phyloP scores from a whole-genome alignment of 2,797 vertebrate genomes.

The Darevskia nairensis region DNA sequence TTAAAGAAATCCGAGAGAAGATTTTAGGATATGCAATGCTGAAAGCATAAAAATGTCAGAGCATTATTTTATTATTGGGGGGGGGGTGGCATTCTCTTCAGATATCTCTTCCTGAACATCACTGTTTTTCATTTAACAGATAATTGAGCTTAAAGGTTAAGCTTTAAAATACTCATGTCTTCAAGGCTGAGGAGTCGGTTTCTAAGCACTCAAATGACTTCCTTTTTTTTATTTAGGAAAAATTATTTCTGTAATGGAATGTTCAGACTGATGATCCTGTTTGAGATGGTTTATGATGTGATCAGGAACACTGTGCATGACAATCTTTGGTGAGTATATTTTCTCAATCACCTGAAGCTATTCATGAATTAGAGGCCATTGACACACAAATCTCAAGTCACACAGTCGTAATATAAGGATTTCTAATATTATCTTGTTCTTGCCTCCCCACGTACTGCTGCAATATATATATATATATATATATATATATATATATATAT shows the following conservation, averaged over 20 bases:
- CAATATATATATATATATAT: background rate
- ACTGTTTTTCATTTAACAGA: constrained; percentile 50
- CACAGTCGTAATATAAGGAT: background rate
- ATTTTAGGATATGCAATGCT: constrained; percentile 25
- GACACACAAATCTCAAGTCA: background rate
- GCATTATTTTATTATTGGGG: constrained; percentile 22
- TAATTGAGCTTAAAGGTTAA: constrained; percentile 46
- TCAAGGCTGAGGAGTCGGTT: constrained; percentile 15
- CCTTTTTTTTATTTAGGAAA: constrained; percentile 12
- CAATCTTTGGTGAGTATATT: background rate
- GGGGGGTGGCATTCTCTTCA: constrained; percentile 33
- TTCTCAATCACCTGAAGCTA: background rate
- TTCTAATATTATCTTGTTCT: background rate
- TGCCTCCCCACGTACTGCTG: background rate
- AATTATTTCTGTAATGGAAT: constrained; percentile 6
- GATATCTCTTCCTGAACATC: constrained; percentile 13
- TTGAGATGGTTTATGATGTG: constrained; percentile 3
- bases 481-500: background rate
- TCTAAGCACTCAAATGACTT: constrained; percentile 19
- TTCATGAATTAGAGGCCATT: constrained; percentile 15
- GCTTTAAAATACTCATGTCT: constrained; percentile 38
- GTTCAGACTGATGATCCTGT: constrained; percentile 7
- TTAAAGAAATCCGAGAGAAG: background rate
- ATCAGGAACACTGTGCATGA: background rate
- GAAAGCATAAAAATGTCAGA: background rate